phyloP scores from a whole-genome alignment of 1,140 invertebrate species.

The Vanessa atalanta region DNA sequence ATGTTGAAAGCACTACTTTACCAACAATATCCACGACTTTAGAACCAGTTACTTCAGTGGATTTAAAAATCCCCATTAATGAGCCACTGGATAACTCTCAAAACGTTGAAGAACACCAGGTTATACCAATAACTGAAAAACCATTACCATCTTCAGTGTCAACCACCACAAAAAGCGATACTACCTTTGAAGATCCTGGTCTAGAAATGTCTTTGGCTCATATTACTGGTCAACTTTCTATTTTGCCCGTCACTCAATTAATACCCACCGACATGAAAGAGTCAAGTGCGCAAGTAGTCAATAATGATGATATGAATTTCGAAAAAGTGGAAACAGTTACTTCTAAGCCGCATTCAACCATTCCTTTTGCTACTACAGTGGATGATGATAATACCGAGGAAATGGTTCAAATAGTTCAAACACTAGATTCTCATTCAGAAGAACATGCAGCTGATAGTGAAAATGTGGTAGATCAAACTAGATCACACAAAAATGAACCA shows the following conservation, averaged over 20 bases:
- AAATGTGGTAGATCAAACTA: conserved; percentile 53
- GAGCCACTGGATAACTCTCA: conserved; percentile 27
- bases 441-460: conserved; percentile 52
- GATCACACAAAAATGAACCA: conserved; percentile 38
- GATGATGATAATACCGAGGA: conserved; percentile 58
- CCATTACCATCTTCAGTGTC: conserved; percentile 46
- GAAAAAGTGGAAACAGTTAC: conserved; percentile 71
- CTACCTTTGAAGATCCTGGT: conserved; percentile 72
- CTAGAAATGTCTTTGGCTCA: conserved; percentile 78
- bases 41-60: conserved; percentile 17
- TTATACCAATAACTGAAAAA: conserved; percentile 49
- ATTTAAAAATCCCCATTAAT: conserved; percentile 28
- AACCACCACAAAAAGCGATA: conserved; percentile 57
- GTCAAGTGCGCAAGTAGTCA: conserved; percentile 40
- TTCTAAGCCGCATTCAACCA: conserved; percentile 61
- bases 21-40: conserved; percentile 43
- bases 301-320: conserved; percentile 49
- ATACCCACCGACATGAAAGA: conserved; percentile 56
- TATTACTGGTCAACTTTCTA: conserved; percentile 76
- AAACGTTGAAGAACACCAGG: conserved; percentile 29
- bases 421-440: conserved; percentile 61
- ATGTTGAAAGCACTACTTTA: conserved; percentile 41
- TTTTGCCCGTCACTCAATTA: conserved; percentile 71
- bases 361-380: conserved; percentile 48
- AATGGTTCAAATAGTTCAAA: conserved; percentile 70